Evolutionary conservation across 64 coral and sea anemone species (phyloP), one percentile per base, ranked within the genome.

Genomic region (Astreopora myriophthalma): DNA sequence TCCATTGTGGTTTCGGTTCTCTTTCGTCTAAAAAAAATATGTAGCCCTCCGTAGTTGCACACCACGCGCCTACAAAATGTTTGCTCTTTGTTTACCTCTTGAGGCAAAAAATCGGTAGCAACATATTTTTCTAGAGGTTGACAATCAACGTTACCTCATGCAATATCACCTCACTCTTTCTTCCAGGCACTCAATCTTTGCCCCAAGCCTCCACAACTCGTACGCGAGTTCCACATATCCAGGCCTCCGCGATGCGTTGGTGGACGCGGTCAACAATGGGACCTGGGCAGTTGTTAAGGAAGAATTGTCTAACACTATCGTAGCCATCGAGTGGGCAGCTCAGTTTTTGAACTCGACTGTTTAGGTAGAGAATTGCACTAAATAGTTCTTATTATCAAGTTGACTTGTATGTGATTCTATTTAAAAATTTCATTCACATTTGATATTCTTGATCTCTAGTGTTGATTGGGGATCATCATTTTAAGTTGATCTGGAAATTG

Each of bases 151-250:
- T 55, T 8, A 31, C 4, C 14, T 70, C 14, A 75, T 55, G 22
- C 8, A 19, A 24, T 6, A 24, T 9, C 24, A 23, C 26, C 32
- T 82, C 8, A 77, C 1, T 9, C 10, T 40, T 71, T 20, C 22
- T 85, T 68, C 2, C 87, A 97, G 95, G 95, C 95, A 97, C 68
- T 90, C 82, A 29, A 91, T 97, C 42, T 97, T 90, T 52, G 95
- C 95, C n/a, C 95, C 95, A 17, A 97, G 95, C 33, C 27, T 89
- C 24, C 79, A 89, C 81, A 94, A 94, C 79, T 97, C 95, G 0
- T 97, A 97, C 34, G 92, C 91, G 38, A 94, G 95, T 70, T 91
- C 92, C 37, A 89, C 92, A 6, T 97, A 94, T 66, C 95, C 95
- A 30, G 95, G 95, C 74, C 95, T 97, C 5, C 84, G 83, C 11